Percentiles rank a stretch among this genome's conserved stretches.
Evolutionary conservation across 2,888 invertebrate genomes (phyloP).

Genomic region (Odontothrips loti): DNA sequence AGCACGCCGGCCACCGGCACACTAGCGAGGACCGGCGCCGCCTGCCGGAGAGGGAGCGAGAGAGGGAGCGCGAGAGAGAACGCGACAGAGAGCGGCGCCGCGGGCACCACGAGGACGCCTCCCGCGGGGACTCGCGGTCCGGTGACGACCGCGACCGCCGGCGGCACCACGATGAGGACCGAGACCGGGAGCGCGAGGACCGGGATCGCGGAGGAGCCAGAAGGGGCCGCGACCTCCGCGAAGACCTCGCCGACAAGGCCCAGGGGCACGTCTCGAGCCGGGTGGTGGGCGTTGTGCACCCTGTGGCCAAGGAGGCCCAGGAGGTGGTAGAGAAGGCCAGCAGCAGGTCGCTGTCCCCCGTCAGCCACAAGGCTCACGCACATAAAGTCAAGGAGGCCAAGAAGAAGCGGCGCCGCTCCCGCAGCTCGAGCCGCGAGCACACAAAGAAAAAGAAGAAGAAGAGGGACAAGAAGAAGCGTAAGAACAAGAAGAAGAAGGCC

Average conservation of each 20-base stretch:
- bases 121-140: not conserved
- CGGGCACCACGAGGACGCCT: not conserved
- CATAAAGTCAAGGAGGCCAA: conserved; percentile 1
- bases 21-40: not conserved
- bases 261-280: conserved; percentile 19
- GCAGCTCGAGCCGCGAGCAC: conserved; percentile 33
- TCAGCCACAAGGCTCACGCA: conserved; percentile 5
- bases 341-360: not conserved
- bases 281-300: conserved; percentile 30
- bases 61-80: not conserved
- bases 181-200: not conserved
- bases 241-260: not conserved
- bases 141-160: not conserved
- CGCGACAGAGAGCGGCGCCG: not conserved
- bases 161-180: not conserved
- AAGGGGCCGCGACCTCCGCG: not conserved
- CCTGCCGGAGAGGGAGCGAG: not conserved
- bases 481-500: conserved; percentile 33
- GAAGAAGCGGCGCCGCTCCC: conserved; percentile 7
- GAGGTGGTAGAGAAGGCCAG: conserved; percentile 18
- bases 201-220: not conserved
- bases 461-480: conserved; percentile 34
- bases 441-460: conserved; percentile 36
- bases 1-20: conserved; percentile 12
- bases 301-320: conserved; percentile 17